A percentile compares a stretch with the other conserved stretches of the same genome.
Conservation (phyloP, 2,888 invertebrate species). For the Shargacucullia verbasci region DNA sequence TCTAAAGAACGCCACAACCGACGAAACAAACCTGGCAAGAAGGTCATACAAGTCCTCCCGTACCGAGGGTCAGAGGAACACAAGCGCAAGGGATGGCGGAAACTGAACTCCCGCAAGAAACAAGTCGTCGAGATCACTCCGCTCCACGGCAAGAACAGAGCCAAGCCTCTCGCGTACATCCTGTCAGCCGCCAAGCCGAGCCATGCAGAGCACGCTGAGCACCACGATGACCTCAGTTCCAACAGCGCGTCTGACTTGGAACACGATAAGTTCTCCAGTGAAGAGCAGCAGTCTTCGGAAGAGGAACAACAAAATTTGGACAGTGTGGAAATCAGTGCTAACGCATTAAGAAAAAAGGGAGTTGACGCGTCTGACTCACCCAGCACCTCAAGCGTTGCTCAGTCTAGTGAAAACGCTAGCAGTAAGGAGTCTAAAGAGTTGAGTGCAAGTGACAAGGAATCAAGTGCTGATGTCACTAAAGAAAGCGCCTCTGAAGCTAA, state of each 20-base stretch:
- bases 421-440: conserved; percentile 10
- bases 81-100: conserved; percentile 33
- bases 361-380: background rate
- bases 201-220: conserved; percentile 6
- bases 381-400: conserved; percentile 14
- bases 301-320: conserved; percentile 7
- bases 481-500: conserved; percentile 14
- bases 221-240: conserved; percentile 28
- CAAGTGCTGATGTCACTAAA: background rate
- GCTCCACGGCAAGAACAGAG: conserved; percentile 40
- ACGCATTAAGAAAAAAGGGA: background rate
- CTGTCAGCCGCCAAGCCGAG: conserved; percentile 43
- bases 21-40: conserved; percentile 22
- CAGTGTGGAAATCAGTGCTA: conserved; percentile 13
- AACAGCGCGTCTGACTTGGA: conserved; percentile 28
- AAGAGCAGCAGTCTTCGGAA: conserved; percentile 33
- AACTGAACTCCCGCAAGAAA: conserved; percentile 44
- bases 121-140: conserved; percentile 53
- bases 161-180: conserved; percentile 51
- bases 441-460: conserved; percentile 23
- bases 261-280: conserved; percentile 36
- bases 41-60: conserved; percentile 44
- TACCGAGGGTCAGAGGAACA: conserved; percentile 37
- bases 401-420: conserved; percentile 20
- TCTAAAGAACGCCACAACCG: conserved; percentile 11